phyloP scores from a whole-genome alignment of 2,797 vertebrate genomes.

The Parauchenoglanis ngamensis region DNA sequence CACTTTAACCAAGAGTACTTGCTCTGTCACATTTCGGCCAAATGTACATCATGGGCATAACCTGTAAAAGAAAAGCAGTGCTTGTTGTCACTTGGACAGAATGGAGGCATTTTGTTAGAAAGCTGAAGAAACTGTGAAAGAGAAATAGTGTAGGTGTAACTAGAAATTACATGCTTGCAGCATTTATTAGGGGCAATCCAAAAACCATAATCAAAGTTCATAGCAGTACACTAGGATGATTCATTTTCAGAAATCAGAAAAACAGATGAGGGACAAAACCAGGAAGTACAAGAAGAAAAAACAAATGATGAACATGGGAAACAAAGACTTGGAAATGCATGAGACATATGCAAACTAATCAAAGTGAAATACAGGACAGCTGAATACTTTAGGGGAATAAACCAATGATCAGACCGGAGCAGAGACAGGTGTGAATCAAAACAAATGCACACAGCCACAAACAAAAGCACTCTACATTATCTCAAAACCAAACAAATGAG shows the following conservation, averaged over 20 bases:
- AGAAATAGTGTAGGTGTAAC: not conserved
- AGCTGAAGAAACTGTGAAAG: not conserved
- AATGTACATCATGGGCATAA: not conserved
- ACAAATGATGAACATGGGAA: not conserved
- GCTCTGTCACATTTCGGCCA: not conserved
- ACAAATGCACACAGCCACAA: not conserved
- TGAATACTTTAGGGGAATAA: not conserved
- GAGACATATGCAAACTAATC: not conserved
- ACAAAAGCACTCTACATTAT: not conserved
- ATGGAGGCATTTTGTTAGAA: not conserved
- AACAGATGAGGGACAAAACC: not conserved
- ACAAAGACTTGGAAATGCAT: not conserved
- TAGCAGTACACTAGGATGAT: not conserved
- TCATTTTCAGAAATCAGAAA: not conserved
- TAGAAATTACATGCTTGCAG: not conserved
- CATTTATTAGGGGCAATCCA: not conserved
- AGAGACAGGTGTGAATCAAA: not conserved
- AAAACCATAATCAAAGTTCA: not conserved
- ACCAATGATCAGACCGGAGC: not conserved
- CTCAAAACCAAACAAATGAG: not conserved
- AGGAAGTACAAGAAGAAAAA: not conserved
- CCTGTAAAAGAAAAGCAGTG: not conserved
- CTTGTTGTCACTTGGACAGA: not conserved
- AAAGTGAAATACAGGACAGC: not conserved
- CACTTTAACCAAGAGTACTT: not conserved